These are phyloP conservation scores for Leucophenga montana DNA, from an alignment of 2,888 invertebrate genomes.

Conservation along the genomic window DNA sequence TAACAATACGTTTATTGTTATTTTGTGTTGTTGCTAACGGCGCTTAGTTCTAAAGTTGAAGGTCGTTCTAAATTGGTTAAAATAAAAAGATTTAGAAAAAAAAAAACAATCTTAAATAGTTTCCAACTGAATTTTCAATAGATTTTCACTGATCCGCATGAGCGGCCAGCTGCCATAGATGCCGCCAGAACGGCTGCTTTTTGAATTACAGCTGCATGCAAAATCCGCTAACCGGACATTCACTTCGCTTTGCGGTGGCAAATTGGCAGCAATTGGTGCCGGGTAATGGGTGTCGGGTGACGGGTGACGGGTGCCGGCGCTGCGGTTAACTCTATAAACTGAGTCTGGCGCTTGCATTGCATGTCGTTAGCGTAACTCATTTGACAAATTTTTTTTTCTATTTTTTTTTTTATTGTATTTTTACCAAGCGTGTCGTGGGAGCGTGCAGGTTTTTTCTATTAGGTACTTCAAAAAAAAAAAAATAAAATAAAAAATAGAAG, in stretches of 20 bases:
- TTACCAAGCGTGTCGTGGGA: constrained; percentile 18
- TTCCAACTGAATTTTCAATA: constrained; percentile 6
- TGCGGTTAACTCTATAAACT: neutral
- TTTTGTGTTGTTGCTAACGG: constrained; percentile 35
- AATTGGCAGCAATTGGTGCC: neutral
- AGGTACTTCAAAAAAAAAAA: neutral
- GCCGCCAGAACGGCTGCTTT: neutral
- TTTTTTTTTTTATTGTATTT: constrained; percentile 20
- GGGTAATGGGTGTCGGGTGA: too few relatives aligned
- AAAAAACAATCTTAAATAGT: neutral
- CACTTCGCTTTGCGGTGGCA: neutral
- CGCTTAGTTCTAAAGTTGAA: constrained; percentile 43
- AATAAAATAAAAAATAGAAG: too few relatives aligned
- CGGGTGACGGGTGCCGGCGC: constrained; percentile 15
- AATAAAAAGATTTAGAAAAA: neutral
- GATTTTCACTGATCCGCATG: constrained; percentile 26
- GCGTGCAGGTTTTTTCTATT: constrained; percentile 16
- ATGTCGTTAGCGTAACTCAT: constrained; percentile 34
- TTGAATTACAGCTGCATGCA: neutral
- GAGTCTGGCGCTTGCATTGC: constrained; percentile 28
- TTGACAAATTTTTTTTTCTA: constrained; percentile 39
- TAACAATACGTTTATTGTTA: constrained; percentile 1
- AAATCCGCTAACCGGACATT: constrained; percentile 18
- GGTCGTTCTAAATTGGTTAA: constrained; percentile 53
- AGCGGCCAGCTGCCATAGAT: neutral